Evolutionary conservation across 2,797 vertebrate species (phyloP), one percentile per base, ranked within the genome.

Genomic region (Dicrostonyx torquatus): DNA sequence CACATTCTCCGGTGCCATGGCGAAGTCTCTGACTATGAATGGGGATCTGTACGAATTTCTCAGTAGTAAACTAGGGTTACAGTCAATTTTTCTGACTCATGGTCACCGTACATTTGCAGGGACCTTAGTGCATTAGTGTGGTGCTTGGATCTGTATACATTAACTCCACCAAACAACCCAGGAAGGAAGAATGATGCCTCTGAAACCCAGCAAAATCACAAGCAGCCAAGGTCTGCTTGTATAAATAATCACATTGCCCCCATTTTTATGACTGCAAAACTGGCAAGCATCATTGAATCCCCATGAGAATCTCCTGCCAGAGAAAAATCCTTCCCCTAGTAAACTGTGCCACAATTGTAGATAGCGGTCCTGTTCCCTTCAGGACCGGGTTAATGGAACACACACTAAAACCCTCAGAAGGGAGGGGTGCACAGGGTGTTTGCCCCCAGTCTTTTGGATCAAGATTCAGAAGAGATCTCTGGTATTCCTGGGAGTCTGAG

Each of bases 51-150:
- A 78, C 55, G 50, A 89, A 89, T 37, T 85, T 37, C 90, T 3
- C 66, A 88, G 13, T 78, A 88, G 31, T 88, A 87, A 78, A 68
- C 66, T 76, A 45, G 91, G 34, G 83, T 60, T 73, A 70, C 40
- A 55, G 37, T 87, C 66, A 82, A 4, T 37, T 87, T 85, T 82
- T 83, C 73, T 72, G 60, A 43, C 6, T 90, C 40, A 22, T 4
- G 9, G 34, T 94, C 62, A 89, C 18, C 9, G 9, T 26, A 90
- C 66, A 90, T 87, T 80, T 96, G 76, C 92, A 91, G 53, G 15
- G 80, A 53, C 45, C 18, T 7, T 62, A 87, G 45, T 43, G 64
- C 50, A 17, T 88, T 40, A 78, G 15, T n/a, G 76, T 58, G 70
- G 58, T 91, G 82, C 87, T 58, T 84, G 78, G n/a, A 76, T 82